These are phyloP conservation scores for Lepidurus couesii DNA, from an alignment of 1,140 invertebrate species.

Conservation along the genomic window DNA sequence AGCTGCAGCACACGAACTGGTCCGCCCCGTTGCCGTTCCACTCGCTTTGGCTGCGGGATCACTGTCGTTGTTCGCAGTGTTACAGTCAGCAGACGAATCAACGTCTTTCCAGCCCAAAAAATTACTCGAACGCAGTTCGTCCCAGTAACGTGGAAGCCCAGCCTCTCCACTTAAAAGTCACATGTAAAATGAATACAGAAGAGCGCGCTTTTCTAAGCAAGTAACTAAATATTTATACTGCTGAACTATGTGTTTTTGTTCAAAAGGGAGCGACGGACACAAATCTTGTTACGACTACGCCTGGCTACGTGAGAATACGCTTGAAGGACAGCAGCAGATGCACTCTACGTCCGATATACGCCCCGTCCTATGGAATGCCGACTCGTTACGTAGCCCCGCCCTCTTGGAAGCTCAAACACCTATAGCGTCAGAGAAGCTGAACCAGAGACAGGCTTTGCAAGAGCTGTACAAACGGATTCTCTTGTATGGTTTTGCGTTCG, in stretches of 20 bases:
- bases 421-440: constrained; percentile 44
- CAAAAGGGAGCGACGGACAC: constrained; percentile 48
- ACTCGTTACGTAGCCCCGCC: constrained; percentile 17
- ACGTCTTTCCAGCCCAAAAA: constrained; percentile 34
- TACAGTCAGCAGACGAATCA: constrained; percentile 47
- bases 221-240: constrained; percentile 15
- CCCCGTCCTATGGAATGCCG: constrained; percentile 44
- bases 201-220: neutral
- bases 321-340: constrained; percentile 36
- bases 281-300: constrained; percentile 44
- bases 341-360: constrained; percentile 30
- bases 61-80: constrained; percentile 49
- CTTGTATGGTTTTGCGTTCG: constrained; percentile 30
- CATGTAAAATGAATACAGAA: neutral
- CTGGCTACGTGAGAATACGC: constrained; percentile 45
- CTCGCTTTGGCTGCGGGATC: constrained; percentile 47
- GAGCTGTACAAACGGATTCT: constrained; percentile 26
- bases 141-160: constrained; percentile 43
- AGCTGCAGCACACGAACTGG: neutral
- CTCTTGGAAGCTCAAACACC: constrained; percentile 41
- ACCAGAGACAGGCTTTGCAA: constrained; percentile 40
- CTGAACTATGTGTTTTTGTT: neutral
- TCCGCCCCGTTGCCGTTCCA: constrained; percentile 11
- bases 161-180: neutral
- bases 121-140: constrained; percentile 39